Percentiles rank a stretch among this genome's conserved stretches.
phyloP scores from a whole-genome alignment of 92 coral and sea anemone species.

The Porites rus region DNA sequence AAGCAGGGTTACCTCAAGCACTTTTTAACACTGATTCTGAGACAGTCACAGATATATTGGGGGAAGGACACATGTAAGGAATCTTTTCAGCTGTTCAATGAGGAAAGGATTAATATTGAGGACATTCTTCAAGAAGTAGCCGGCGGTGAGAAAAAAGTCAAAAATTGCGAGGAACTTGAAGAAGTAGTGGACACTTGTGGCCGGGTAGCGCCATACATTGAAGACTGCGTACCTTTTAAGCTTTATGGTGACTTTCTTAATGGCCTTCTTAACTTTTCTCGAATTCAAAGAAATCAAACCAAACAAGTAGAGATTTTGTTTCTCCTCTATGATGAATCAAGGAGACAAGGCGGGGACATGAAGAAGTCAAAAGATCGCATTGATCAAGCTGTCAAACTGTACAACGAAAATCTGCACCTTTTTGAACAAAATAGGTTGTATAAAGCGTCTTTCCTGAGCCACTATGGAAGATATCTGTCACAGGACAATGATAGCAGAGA shows the following conservation, averaged over 20 bases:
- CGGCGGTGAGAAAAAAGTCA: neutral
- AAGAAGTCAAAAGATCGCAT: no score
- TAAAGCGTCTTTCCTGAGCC: conserved; percentile 22
- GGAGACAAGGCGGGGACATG: neutral
- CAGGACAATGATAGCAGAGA: conserved; percentile 16
- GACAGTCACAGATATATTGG: conserved; percentile 7
- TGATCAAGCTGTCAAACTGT: no score
- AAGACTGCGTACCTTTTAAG: conserved; percentile 24
- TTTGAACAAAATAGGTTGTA: neutral
- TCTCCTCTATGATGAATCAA: conserved; percentile 37
- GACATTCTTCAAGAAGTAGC: neutral
- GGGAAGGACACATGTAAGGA: conserved; percentile 35
- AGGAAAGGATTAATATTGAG: conserved; percentile 46
- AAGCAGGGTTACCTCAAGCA: neutral
- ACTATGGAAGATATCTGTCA: conserved; percentile 30
- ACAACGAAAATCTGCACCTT: no score
- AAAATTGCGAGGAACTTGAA: conserved; percentile 1
- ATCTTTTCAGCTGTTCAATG: conserved; percentile 31
- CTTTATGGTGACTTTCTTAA: conserved; percentile 28
- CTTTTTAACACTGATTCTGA: neutral
- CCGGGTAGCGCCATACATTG: conserved; percentile 25
- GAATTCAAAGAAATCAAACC: neutral
- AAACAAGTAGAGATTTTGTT: conserved; percentile 44
- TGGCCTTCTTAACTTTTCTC: neutral
- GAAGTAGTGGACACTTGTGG: neutral